Percentiles rank a stretch among this genome's conserved stretches.
phyloP scores from a whole-genome alignment of 2,113 vertebrate genomes.

The Eudyptes chrysolophus region DNA sequence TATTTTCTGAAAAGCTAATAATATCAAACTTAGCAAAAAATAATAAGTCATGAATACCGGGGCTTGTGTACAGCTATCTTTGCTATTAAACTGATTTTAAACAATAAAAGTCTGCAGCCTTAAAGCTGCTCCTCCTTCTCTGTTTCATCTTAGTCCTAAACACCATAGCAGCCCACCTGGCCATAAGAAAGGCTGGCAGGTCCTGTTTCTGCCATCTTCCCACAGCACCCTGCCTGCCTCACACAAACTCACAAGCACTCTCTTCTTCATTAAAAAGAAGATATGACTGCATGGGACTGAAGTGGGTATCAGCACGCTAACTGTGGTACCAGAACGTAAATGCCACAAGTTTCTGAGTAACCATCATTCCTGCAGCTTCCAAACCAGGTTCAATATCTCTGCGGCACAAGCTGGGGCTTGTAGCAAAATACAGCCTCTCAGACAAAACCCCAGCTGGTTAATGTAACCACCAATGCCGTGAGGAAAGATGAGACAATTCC shows the following conservation, averaged over 20 bases:
- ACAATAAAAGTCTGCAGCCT: not conserved
- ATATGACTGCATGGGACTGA: not conserved
- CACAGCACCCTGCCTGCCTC: not conserved
- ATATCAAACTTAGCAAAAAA: not conserved
- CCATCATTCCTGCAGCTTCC: not conserved
- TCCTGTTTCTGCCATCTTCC: not conserved
- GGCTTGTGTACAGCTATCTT: not conserved
- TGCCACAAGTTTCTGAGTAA: not conserved
- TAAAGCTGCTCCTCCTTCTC: not conserved
- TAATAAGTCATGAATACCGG: not conserved
- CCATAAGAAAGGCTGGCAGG: not conserved
- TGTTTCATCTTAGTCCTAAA: not conserved
- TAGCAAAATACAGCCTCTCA: constrained; percentile 3
- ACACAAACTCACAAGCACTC: not conserved
- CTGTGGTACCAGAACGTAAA: not conserved
- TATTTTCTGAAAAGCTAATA: not conserved
- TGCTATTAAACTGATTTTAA: not conserved
- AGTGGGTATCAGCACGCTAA: not conserved
- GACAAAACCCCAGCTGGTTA: constrained; percentile 38
- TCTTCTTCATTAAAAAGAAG: not conserved
- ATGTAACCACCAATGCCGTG: constrained; percentile 39
- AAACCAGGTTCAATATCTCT: constrained; percentile 16
- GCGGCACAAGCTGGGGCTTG: not conserved
- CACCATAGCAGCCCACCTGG: not conserved
- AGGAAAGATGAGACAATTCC: constrained; percentile 65